Evolutionary conservation across 2,888 invertebrate genomes (phyloP), one percentile per base, ranked within the genome.

Genomic region (Amphimallon solstitiale): DNA sequence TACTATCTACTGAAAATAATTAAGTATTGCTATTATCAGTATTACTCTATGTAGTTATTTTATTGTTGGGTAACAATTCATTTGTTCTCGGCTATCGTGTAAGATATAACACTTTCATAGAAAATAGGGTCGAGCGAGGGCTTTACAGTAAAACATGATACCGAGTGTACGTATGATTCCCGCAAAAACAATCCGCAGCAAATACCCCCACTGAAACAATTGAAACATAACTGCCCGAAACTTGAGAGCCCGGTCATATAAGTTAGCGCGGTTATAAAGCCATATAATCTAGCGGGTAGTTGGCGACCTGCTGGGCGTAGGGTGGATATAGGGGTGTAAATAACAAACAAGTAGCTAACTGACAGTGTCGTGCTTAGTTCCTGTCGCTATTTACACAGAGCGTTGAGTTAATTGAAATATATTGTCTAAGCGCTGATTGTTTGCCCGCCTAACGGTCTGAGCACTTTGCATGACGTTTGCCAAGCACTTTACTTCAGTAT

Each of bases 321-420:
- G 70, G 67, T 68, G 68, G 65, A 67, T 70, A 70, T 63, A 63
- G 72, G 78, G 77, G 77, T 78, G 80, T 80, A 80, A 81, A 80
- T 80, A 80, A 79, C 79, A 79, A 79, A 80, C 79, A 79, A 81
- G 79, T 79, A 79, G 79, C 79, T 78, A 80, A 80, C 79, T 80
- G 80, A 80, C 79, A 79, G 77, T 76, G 76, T 77, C 72, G 74
- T 72, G 72, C 71, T 70, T 75, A 76, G 74, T 73, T 71, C 77
- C 73, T 75, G 77, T 75, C 76, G 75, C 74, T 76, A 77, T 76
- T 76, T 76, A 72, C 76, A 74, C 75, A 74, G 75, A 75, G 74
- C 72, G 76, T 71, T 72, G 64, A 72, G 78, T 80, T 80, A 81
- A 81, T 81, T 81, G 80, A 80, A 81, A 81, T 80, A 80, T 80